Evolutionary conservation across 2,113 vertebrate species (phyloP), one percentile per base, ranked within the genome.

Genomic region (Dromaius novaehollandiae): DNA sequence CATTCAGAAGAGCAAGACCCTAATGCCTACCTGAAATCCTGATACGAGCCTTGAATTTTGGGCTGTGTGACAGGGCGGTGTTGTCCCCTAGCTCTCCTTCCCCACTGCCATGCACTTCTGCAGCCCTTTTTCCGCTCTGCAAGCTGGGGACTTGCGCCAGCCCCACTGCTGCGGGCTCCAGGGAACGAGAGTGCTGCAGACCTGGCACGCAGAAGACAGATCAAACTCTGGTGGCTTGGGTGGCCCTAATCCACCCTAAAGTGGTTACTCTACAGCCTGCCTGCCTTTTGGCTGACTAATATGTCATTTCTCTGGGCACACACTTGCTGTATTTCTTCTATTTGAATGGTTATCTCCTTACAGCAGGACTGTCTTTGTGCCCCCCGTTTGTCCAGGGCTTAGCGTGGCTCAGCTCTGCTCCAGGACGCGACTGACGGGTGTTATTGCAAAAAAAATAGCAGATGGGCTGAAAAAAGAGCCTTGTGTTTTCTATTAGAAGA

Each of bases 361-460:
- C 4, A n/a, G 51, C 51, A 44, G 50, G 32, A 7, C 11, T 20
- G 19, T 40, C 40, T 69, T 69, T 48, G 28, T 44, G 17, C 32
- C 44, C 12, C 22, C 20, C 12, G 12, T 46, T 46, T 46, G 42
- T 69, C 20, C 26, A 19, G 6, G 16, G 6, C 30, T 20, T 14
- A 48, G 44, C 4, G 9, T 32, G 10, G 14, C 14, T 44, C 30
- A 14, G 25, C 15, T 9, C 26, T 64, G 26, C 51, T 86, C 24
- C 66, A 13, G 19, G 28, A 10, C 1, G 15, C 36, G 32, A 17
- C n/a, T 34, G 63, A 15, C 34, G 69, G 0, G 0, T 11, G 21
- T 14, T 44, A 21, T 0, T 42, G 38, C 7, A 66, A 61, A 13
- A 65, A 90, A 81, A 61, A 82, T 18, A 32, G 64, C 36, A 18